Evolutionary conservation across 2,113 vertebrate species (phyloP), one percentile per base, ranked within the genome.

Genomic region (Podocnemis expansa): DNA sequence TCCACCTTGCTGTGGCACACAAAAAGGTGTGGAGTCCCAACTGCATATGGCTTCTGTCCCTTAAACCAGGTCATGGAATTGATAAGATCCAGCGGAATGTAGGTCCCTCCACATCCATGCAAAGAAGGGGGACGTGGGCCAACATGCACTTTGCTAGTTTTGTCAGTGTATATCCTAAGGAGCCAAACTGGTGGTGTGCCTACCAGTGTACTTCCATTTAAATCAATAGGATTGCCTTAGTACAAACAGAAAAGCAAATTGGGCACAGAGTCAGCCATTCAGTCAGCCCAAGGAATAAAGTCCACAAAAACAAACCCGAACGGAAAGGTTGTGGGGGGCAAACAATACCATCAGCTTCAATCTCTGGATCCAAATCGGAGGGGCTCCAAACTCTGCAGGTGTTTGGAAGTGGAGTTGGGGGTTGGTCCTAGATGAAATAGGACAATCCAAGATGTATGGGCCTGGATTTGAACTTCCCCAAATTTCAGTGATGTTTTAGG

Each of bases 201-300:
- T 73, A 93, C 73, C 63, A 78, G 25, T 90, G 94, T 88, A 80
- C 96, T 82, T 96, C 86, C 63, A 93, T 19, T 29, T 91, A 93
- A 96, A 86, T 38, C 63, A 87, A 76, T 94, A 86, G 41, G 84
- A 88, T 84, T 94, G 90, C 90, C 67, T 82, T 52, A 56, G 25
- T 84, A 82, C 2, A 56, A 81, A 89, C 47, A 58, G 87, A 76
- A 85, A 76, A n/a, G 25, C 54, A 38, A 0, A 3, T 31, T 34
- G 3, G 3, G 49, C 5, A 43, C 55, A 63, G 80, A 87, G 90
- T 84, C 56, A 51, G 80, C 87, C 78, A 93, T 91, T 93, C 86
- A 88, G 84, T 76, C 79, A 34, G 93, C 82, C 12, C 10, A 43
- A 41, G n/a, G 70, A 80, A 73, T 81, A 96, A 93, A 89, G 14